Conservation (phyloP, 1,140 invertebrate genomes). For the Drosophila pseudoananassae region DNA sequence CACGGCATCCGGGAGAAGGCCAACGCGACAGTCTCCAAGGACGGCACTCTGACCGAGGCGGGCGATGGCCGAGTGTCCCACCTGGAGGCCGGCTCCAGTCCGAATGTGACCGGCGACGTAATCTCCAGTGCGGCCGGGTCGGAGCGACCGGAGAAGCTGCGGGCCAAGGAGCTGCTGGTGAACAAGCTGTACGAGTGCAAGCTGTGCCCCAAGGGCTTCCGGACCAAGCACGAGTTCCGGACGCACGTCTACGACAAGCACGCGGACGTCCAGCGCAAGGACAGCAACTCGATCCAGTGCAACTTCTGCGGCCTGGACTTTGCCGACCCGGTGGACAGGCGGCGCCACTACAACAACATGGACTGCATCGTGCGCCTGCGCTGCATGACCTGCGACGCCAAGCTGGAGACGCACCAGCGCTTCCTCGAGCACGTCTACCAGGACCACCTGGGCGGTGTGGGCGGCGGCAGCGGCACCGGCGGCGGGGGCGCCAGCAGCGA, state of each 20-base stretch:
- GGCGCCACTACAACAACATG: constrained; percentile 83
- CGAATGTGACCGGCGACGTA: constrained; percentile 1
- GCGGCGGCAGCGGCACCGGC: constrained; percentile 29
- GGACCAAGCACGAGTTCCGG: constrained; percentile 83
- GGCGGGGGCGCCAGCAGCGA: constrained; percentile 66
- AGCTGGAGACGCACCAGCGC: constrained; percentile 79
- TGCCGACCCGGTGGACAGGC: constrained; percentile 77
- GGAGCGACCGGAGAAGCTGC: constrained; percentile 67
- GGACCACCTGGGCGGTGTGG: constrained; percentile 72
- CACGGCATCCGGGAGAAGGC: constrained; percentile 62
- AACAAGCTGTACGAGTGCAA: constrained; percentile 83
- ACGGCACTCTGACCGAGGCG: neutral
- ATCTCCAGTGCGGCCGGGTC: constrained; percentile 1
- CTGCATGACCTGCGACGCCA: constrained; percentile 83
- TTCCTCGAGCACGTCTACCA: constrained; percentile 83
- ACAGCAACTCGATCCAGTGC: constrained; percentile 72
- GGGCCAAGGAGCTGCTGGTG: constrained; percentile 79
- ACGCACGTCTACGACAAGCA: constrained; percentile 83
- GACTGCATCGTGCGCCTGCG: constrained; percentile 81
- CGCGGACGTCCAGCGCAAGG: constrained; percentile 79
- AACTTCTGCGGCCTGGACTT: constrained; percentile 80
- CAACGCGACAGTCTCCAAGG: constrained; percentile 13
- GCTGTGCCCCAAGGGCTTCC: constrained; percentile 78
- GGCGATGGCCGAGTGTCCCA: constrained; percentile 1
- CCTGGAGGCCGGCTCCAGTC: constrained; percentile 13